A percentile compares a stretch with the other conserved stretches of the same genome.
These are phyloP conservation scores for Cinclus cinclus DNA, from an alignment of 2,113 vertebrate species.

Conservation along the genomic window DNA sequence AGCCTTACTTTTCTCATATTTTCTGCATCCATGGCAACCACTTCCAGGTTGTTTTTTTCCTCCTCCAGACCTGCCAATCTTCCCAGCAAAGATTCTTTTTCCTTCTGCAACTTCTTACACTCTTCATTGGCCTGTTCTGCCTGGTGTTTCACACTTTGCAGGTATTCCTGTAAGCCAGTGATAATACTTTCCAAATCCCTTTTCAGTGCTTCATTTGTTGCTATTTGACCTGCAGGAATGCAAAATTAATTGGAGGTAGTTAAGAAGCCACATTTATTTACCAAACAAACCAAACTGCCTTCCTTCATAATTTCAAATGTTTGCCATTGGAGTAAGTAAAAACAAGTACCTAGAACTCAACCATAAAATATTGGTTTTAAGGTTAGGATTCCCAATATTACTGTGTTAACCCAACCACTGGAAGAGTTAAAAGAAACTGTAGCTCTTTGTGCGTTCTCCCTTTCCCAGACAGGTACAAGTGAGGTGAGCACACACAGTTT, in stretches of 20 bases:
- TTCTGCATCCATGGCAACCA: conserved; percentile 74
- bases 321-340: background rate
- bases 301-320: background rate
- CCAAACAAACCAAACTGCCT: background rate
- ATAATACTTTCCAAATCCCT: conserved; percentile 87
- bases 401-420: background rate
- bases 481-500: background rate
- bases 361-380: background rate
- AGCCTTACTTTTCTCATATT: conserved; percentile 78
- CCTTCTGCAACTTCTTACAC: conserved; percentile 76
- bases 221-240: conserved; percentile 84
- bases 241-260: background rate
- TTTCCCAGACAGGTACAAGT: background rate
- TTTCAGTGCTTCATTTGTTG: conserved; percentile 89
- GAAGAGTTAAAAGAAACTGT: background rate
- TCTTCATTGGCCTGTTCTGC: conserved; percentile 77
- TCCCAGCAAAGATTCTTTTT: conserved; percentile 79
- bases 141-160: conserved; percentile 82
- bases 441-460: background rate
- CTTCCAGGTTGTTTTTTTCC: conserved; percentile 79
- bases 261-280: background rate
- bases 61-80: conserved; percentile 76
- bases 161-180: conserved; percentile 86
- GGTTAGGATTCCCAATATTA: background rate
- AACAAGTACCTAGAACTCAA: background rate